Conservation (phyloP, 2,113 vertebrate species). For the Xenopus borealis region DNA sequence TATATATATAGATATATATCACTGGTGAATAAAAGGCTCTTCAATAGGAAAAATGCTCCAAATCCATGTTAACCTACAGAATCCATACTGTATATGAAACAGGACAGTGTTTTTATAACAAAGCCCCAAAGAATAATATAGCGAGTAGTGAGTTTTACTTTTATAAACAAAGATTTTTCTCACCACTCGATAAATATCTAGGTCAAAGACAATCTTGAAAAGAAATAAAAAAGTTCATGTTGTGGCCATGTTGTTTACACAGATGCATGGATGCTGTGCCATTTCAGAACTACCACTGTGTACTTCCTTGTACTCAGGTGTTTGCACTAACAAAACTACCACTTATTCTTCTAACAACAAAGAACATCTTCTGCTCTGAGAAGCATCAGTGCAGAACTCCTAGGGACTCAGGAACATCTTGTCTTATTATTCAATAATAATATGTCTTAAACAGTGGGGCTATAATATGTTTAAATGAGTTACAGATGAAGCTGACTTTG, state of each 20-base stretch:
- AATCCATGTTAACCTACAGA: no score
- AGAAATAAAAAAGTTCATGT: neutral
- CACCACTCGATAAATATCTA: neutral
- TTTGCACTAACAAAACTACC: conserved; percentile 32
- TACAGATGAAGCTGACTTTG: no score
- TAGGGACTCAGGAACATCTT: no score
- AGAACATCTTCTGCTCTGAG: no score
- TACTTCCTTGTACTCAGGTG: conserved; percentile 28
- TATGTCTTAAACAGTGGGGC: no score
- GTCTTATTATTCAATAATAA: no score
- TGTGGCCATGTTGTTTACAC: conserved; percentile 3
- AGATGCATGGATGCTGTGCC: neutral
- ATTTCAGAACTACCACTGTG: conserved; percentile 15
- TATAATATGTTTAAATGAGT: no score
- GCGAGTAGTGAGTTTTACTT: neutral
- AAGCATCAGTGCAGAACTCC: no score
- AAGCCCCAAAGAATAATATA: neutral
- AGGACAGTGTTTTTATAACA: neutral
- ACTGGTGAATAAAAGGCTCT: neutral
- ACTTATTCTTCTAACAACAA: neutral
- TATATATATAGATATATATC: neutral
- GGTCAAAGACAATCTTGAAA: neutral
- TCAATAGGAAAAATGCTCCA: neutral
- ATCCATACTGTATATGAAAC: no score
- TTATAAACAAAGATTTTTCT: neutral